phyloP scores from a whole-genome alignment of 2,888 invertebrate species.

The Linhomoeus sp. region DNA sequence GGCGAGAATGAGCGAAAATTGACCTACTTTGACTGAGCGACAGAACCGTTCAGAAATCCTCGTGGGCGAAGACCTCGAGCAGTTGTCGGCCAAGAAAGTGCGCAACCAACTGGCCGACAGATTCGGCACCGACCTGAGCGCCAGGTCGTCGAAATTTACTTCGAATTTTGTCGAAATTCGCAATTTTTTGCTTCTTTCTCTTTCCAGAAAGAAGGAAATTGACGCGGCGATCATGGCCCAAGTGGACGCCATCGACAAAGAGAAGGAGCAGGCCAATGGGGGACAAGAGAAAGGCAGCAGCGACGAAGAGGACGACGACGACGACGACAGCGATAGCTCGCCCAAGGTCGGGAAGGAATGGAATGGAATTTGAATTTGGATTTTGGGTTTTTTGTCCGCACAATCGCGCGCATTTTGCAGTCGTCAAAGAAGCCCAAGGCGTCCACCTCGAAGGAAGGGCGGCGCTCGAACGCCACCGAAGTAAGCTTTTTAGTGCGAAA shows the following conservation, averaged over 20 bases:
- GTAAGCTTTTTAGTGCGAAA: no score
- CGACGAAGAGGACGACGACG: conserved; percentile 31
- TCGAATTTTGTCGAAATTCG: no score
- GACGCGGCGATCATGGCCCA: not conserved
- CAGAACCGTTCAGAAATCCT: no score
- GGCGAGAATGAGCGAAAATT: no score
- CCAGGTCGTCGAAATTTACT: not conserved
- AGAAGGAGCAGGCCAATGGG: not conserved
- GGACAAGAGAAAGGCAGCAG: conserved; percentile 18
- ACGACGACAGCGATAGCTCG: conserved; percentile 4
- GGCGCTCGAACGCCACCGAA: no score
- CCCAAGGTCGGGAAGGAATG: no score
- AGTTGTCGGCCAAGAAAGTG: conserved; percentile 69
- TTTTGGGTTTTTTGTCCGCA: no score
- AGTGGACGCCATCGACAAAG: not conserved
- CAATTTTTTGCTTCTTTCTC: no score
- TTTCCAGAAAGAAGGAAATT: not conserved
- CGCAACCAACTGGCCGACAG: conserved; percentile 62
- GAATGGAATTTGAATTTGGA: no score
- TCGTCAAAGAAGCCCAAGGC: no score
- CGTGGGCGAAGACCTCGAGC: conserved; percentile 60
- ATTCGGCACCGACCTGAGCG: conserved; percentile 50
- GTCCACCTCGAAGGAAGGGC: not conserved
- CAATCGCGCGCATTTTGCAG: no score
- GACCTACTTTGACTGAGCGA: no score